These are phyloP conservation scores for Malurus alboscapulatus DNA, from an alignment of 2,113 vertebrate genomes.

Conservation along the genomic window DNA sequence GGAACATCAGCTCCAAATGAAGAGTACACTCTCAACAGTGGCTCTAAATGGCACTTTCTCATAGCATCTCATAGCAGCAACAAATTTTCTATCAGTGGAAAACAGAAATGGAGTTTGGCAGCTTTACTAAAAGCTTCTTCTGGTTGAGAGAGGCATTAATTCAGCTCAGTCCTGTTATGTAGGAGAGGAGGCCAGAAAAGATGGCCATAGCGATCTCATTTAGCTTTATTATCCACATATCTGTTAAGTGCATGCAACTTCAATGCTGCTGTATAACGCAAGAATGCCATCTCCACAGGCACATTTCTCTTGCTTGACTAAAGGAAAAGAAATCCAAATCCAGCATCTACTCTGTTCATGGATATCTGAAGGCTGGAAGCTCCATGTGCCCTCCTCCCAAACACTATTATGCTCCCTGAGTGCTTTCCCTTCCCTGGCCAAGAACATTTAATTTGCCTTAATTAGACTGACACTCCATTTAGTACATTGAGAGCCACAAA, in stretches of 20 bases:
- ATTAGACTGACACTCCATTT: background rate
- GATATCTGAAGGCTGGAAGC: background rate
- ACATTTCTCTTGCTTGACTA: background rate
- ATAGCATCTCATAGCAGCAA: background rate
- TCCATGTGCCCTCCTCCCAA: background rate
- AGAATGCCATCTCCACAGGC: background rate
- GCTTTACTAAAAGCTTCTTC: background rate
- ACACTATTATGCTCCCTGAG: background rate
- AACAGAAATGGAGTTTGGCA: background rate
- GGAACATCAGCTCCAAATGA: background rate
- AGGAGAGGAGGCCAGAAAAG: background rate
- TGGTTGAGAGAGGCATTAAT: background rate
- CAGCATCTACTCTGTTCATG: accelerated
- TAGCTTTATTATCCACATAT: background rate
- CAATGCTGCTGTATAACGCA: background rate
- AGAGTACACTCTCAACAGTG: background rate
- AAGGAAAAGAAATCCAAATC: background rate
- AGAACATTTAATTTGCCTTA: background rate
- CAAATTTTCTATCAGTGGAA: constrained; percentile 1
- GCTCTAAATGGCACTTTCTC: background rate
- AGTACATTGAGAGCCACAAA: background rate
- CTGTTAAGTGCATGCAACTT: background rate
- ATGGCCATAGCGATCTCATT: background rate
- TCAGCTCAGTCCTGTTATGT: background rate
- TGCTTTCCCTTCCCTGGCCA: background rate